Percentiles rank a stretch among this genome's conserved stretches.
Evolutionary conservation across 2,113 vertebrate species (phyloP).

Genomic region (Rhinoptilus africanus): DNA sequence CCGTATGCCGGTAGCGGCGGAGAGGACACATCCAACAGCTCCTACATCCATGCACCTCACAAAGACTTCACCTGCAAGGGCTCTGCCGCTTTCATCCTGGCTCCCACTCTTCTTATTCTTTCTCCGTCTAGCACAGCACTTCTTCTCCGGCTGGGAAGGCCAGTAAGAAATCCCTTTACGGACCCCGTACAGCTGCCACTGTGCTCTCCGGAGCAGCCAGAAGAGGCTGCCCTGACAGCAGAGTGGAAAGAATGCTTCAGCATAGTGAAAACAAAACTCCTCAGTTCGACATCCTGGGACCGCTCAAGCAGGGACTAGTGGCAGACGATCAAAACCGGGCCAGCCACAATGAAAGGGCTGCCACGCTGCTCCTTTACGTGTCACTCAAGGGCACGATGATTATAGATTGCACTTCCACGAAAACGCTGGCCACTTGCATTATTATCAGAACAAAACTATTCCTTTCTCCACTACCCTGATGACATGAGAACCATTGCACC

Average conservation of each 20-base stretch:
- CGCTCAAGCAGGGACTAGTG: conserved; percentile 30
- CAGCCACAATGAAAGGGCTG: neutral
- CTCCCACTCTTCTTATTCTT: conserved; percentile 14
- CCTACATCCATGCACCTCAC: neutral
- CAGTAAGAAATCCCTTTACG: conserved; percentile 12
- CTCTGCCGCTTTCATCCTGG: conserved; percentile 70
- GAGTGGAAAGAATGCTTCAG: conserved; percentile 69
- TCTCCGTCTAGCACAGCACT: conserved; percentile 8
- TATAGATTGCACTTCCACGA: neutral
- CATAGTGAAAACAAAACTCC: conserved; percentile 66
- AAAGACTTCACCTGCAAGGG: conserved; percentile 73
- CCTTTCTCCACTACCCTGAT: neutral
- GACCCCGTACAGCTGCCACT: conserved; percentile 12
- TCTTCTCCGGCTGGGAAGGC: conserved; percentile 24
- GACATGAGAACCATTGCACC: neutral
- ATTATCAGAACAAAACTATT: neutral
- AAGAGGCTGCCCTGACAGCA: conserved; percentile 74
- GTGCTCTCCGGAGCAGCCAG: conserved; percentile 62
- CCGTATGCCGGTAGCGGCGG: neutral
- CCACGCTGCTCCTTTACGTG: neutral
- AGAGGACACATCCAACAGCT: neutral
- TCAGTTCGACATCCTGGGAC: conserved; percentile 50
- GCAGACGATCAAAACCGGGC: conserved; percentile 20
- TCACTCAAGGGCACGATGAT: neutral
- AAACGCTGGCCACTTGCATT: neutral